These are phyloP conservation scores for Hippocampus mohnikei DNA, from an alignment of 2,113 vertebrate species.

Conservation along the genomic window DNA sequence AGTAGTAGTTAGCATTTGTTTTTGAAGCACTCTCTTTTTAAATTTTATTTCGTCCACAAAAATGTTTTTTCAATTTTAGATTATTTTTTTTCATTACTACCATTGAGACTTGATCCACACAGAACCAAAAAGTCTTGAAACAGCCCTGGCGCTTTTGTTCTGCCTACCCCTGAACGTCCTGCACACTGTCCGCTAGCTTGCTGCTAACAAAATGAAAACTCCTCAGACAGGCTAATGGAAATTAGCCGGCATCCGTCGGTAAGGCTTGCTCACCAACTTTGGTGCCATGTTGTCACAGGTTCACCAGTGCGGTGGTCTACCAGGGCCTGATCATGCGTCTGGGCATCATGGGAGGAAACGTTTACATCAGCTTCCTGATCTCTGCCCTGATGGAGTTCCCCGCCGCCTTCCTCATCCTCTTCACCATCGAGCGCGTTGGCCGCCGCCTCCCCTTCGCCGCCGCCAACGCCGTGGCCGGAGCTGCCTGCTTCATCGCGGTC, in stretches of 20 bases:
- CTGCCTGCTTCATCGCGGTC: slow-evolving; percentile 80
- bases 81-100: no score
- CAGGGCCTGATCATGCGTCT: slow-evolving; percentile 91
- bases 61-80: no score
- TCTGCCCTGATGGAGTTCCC: slow-evolving; percentile 84
- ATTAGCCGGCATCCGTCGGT: background rate
- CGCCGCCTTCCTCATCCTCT: slow-evolving; percentile 80
- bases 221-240: no score
- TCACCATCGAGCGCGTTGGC: slow-evolving; percentile 85
- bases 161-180: no score
- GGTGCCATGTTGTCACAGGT: slow-evolving; percentile 67
- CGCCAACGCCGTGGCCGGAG: slow-evolving; percentile 77
- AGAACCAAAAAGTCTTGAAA: no score
- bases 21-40: no score
- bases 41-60: no score
- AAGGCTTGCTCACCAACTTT: background rate
- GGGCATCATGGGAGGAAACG: slow-evolving; percentile 82
- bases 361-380: slow-evolving; percentile 88
- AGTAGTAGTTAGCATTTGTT: no score
- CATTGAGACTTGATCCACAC: no score
- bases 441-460: slow-evolving; percentile 81
- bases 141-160: no score
- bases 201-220: no score
- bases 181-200: no score
- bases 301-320: slow-evolving; percentile 86